Base-by-base conservation (phyloP, 1,140 invertebrate species). In the Drosophila gunungcola region DNA sequence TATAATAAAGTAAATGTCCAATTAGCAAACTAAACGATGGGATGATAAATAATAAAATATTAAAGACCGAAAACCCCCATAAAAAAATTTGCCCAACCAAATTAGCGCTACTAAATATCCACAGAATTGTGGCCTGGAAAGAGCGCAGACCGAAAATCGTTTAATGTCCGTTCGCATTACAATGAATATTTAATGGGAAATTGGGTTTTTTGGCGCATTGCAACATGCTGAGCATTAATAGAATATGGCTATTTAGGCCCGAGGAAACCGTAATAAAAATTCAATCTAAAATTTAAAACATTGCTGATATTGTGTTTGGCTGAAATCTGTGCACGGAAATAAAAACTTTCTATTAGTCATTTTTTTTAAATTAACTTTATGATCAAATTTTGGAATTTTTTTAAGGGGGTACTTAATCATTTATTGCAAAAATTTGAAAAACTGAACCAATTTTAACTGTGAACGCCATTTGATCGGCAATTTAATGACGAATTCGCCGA, bases 1-100 rank as follows among this genome's bases (percentile, higher is more conserved):
- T 73, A n/a, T 52, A 39, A 43, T 74, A 45, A 74, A 75, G 53
- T 74, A 57, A 48, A 65, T 65, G 51, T 67, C 61, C 73, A 75
- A 65, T 75, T 75, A 75, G 72, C 52, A 21, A 57, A 52, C 53
- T 41, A 65, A 38, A 53, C 38, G 21, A 55, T 27, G 42, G 48
- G 38, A 39, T 25, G 16, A 65, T 65, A 52, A 57, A 65, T 52
- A 42, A 57, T 53, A 6, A 48, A 58, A 65, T 45, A 48, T 53
- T 65, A 32, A 53, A 53, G 29, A n/a, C 39, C n/a, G 3, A 43
- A 46, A 61, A 61, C 9, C 1, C 13, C 46, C 29, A 49, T 51
- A 49, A 42, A 13, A 48, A 56, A 48, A 36, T 27, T 27, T 29
- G 10, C 16, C 21, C 13, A 52, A 52, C 21, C 9, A 53, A 74